A percentile compares a stretch with the other conserved stretches of the same genome.
Conservation (phyloP, 2,888 invertebrate species). For the Thera britannica region DNA sequence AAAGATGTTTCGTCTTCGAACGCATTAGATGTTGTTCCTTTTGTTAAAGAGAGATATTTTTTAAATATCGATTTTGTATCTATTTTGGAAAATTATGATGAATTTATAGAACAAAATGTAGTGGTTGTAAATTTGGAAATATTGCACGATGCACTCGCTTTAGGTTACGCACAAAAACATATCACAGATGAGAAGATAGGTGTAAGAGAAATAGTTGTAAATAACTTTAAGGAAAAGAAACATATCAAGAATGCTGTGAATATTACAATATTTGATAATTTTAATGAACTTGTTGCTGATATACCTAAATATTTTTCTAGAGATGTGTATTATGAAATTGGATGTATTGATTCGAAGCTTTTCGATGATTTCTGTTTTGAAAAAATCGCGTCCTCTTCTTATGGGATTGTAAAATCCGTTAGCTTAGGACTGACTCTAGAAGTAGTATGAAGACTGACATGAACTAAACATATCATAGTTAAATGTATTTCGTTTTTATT, state of each 20-base stretch:
- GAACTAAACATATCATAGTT: constrained; percentile 81
- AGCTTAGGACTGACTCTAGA: constrained; percentile 82
- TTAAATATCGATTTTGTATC: constrained; percentile 69
- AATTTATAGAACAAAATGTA: constrained; percentile 69
- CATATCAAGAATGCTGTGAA: constrained; percentile 84
- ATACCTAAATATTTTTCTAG: constrained; percentile 85
- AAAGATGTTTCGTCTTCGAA: constrained; percentile 42
- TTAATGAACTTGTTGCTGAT: constrained; percentile 80
- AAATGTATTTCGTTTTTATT: constrained; percentile 78
- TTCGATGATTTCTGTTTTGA: constrained; percentile 75
- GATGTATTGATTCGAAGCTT: constrained; percentile 77
- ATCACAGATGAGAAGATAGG: constrained; percentile 63
- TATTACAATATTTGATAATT: constrained; percentile 83
- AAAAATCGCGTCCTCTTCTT: constrained; percentile 83
- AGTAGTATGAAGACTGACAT: constrained; percentile 83
- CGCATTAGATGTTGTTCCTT: constrained; percentile 62
- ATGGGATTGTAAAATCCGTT: constrained; percentile 81
- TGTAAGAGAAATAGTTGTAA: constrained; percentile 71
- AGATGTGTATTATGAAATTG: constrained; percentile 80
- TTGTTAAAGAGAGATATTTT: constrained; percentile 68
- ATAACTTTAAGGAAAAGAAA: constrained; percentile 75
- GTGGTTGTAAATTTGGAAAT: constrained; percentile 64
- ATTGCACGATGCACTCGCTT: constrained; percentile 78
- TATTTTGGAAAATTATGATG: constrained; percentile 75
- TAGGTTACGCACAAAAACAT: constrained; percentile 72